phyloP scores from a whole-genome alignment of 37 sponge, comb jelly and placozoan genomes.

The Tethya wilhelma region DNA sequence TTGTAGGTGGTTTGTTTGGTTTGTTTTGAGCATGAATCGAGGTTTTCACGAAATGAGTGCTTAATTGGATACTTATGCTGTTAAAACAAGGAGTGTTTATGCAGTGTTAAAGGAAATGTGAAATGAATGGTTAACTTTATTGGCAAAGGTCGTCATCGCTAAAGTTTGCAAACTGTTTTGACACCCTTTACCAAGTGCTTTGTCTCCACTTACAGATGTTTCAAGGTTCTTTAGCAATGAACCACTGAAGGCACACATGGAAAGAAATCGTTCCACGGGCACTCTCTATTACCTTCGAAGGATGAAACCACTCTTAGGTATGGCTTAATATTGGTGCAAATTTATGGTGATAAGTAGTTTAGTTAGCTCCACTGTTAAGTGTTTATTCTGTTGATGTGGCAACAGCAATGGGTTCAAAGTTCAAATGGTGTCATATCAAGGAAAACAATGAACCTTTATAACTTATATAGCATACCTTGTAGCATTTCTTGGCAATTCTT shows the following conservation, averaged over 20 bases:
- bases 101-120: background rate
- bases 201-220: slow-evolving; percentile 5
- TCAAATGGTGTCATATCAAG: background rate
- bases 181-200: background rate
- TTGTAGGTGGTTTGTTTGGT: background rate
- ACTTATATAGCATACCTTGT: slow-evolving; percentile 45
- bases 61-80: no score
- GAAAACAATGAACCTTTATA: no score
- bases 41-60: no score
- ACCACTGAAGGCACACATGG: background rate
- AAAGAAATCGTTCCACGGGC: no score
- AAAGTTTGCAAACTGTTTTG: background rate
- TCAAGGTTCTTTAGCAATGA: slow-evolving; percentile 40
- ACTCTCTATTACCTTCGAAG: background rate
- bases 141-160: background rate
- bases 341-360: background rate
- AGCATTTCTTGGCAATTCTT: slow-evolving; percentile 50
- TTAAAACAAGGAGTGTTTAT: no score
- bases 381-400: background rate
- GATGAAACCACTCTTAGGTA: background rate
- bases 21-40: background rate
- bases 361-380: background rate
- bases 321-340: slow-evolving; percentile 2
- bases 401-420: background rate
- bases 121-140: no score